phyloP scores from a whole-genome alignment of 2,888 invertebrate species.

The Tiphia femorata region DNA sequence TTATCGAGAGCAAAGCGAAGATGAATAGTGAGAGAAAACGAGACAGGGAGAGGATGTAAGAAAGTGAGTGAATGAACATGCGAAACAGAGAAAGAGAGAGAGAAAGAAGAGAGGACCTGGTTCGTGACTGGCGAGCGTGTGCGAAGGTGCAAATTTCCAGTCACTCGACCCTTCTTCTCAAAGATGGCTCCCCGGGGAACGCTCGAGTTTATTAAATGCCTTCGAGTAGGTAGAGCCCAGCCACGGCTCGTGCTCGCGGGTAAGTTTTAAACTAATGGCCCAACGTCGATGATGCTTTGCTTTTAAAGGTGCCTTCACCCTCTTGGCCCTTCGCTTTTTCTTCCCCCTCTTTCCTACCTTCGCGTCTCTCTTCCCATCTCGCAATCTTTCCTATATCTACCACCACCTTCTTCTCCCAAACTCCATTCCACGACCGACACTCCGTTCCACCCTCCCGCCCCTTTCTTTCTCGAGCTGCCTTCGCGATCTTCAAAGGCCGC shows the following conservation, averaged over 20 bases:
- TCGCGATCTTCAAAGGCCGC: not conserved
- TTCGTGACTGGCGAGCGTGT: too few relatives aligned
- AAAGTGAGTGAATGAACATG: not conserved
- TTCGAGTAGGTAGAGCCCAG: conserved; percentile 14
- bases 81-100: not conserved
- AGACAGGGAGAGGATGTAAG: not conserved
- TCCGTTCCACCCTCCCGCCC: not conserved
- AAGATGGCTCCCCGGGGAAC: conserved; percentile 12
- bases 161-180: not conserved
- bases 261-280: conserved; percentile 35
- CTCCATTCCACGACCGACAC: too few relatives aligned
- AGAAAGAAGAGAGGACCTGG: too few relatives aligned
- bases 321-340: conserved; percentile 8
- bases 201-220: conserved; percentile 27
- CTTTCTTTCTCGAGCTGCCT: not conserved
- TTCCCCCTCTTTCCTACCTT: not conserved
- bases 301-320: conserved; percentile 26
- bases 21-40: not conserved
- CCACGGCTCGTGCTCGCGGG: conserved; percentile 16
- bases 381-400: not conserved
- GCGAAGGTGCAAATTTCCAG: conserved; percentile 16
- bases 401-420: not conserved
- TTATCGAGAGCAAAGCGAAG: not conserved
- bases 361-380: not conserved
- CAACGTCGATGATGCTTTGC: conserved; percentile 32